A percentile compares a stretch with the other conserved stretches of the same genome.
Conservation (phyloP, 1,140 invertebrate genomes). For the Leptonema lineaticorne region DNA sequence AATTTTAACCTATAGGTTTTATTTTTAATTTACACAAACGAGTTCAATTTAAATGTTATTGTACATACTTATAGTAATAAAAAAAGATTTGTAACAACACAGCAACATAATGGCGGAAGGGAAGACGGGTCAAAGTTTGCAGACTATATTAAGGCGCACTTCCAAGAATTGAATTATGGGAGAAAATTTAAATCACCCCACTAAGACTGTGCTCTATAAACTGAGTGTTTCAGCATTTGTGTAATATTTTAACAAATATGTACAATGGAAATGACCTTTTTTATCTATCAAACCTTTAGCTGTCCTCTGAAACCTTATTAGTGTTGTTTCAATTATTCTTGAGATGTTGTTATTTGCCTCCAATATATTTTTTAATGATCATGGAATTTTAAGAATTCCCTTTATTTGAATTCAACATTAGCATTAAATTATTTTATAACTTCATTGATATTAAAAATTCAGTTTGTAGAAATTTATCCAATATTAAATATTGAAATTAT, state of each 20-base stretch:
- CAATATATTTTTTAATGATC: too few relatives aligned
- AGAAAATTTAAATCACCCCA: slow-evolving; percentile 13
- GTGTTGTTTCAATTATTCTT: too few relatives aligned
- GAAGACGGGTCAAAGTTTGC: slow-evolving; percentile 20
- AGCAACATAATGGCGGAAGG: not conserved
- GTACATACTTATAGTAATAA: not conserved
- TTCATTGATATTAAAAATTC: too few relatives aligned
- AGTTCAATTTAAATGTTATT: too few relatives aligned
- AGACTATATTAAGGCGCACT: slow-evolving; percentile 20
- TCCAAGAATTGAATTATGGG: slow-evolving; percentile 18
- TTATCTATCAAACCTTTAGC: not conserved
- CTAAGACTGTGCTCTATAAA: not conserved
- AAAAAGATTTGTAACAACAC: not conserved
- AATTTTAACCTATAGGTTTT: too few relatives aligned
- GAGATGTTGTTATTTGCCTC: not conserved
- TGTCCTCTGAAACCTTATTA: not conserved
- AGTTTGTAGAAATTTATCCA: too few relatives aligned
- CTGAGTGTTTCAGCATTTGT: not conserved
- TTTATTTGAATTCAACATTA: too few relatives aligned
- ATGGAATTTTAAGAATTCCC: too few relatives aligned
- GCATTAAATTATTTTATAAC: too few relatives aligned
- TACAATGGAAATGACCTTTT: not conserved
- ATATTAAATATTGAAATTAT: too few relatives aligned
- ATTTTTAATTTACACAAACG: too few relatives aligned
- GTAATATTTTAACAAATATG: not conserved